Percentiles rank a stretch among this genome's conserved stretches.
phyloP scores from a whole-genome alignment of 2,888 invertebrate species.

The Tenthredo mesomela region DNA sequence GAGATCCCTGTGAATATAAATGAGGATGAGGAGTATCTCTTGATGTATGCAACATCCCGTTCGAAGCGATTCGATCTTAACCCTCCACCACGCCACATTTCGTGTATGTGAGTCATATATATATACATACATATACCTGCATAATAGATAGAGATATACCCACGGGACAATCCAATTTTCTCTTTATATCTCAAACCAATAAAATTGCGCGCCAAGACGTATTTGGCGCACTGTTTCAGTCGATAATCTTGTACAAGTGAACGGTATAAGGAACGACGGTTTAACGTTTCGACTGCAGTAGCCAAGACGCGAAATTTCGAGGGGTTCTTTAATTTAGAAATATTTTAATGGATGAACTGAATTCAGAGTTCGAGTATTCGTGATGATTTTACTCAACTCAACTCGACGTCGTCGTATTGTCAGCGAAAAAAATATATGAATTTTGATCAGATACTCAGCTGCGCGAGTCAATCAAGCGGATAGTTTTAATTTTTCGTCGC shows the following conservation, averaged over 20 bases:
- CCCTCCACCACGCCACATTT: neutral
- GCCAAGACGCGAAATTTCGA: neutral
- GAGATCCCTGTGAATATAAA: constrained; percentile 37
- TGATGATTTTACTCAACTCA: neutral
- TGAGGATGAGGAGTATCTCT: constrained; percentile 9
- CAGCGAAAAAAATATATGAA: too few species aligned
- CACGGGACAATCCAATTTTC: constrained; percentile 40
- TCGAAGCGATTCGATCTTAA: constrained; percentile 23
- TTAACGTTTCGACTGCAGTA: neutral
- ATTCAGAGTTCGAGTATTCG: neutral
- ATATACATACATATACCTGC: neutral
- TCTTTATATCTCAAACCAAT: constrained; percentile 20
- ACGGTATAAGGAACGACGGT: neutral
- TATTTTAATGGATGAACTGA: neutral
- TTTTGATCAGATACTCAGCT: too few species aligned
- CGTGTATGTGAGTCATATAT: constrained; percentile 8
- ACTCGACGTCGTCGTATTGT: neutral
- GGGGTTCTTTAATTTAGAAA: neutral
- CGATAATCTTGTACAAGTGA: constrained; percentile 12
- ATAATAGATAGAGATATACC: constrained; percentile 20
- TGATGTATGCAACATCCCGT: constrained; percentile 33
- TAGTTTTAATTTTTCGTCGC: neutral
- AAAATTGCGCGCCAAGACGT: constrained; percentile 27
- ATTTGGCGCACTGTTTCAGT: constrained; percentile 11
- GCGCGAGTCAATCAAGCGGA: neutral